Evolutionary conservation across 2,113 vertebrate species (phyloP).

Genomic region (Carollia perspicillata): DNA sequence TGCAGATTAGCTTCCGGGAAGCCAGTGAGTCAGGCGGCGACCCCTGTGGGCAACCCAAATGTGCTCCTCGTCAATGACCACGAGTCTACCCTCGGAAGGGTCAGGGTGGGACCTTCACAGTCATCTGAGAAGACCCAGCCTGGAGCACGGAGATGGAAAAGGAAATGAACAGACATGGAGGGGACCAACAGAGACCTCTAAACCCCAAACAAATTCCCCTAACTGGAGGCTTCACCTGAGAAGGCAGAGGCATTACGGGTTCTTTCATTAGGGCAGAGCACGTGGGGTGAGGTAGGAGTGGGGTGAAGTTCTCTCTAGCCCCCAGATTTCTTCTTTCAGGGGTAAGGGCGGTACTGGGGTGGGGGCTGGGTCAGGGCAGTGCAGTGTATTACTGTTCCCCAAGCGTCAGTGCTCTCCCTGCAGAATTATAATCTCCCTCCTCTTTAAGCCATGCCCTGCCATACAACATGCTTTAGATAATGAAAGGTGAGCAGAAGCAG

Average conservation of each 20-base stretch:
- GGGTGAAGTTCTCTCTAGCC: not conserved
- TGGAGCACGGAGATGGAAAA: not conserved
- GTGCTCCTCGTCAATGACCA: not conserved
- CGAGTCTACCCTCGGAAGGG: not conserved
- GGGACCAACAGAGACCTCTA: not conserved
- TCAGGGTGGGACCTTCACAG: not conserved
- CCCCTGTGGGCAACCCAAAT: not conserved
- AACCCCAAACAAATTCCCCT: not conserved
- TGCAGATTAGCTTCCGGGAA: slow-evolving; percentile 30
- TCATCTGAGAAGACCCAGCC: not conserved
- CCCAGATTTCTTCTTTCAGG: not conserved
- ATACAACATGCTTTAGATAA: not conserved
- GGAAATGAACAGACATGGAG: not conserved
- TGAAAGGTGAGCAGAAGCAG: not conserved
- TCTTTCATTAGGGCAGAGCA: not conserved
- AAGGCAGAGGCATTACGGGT: not conserved
- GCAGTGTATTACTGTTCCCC: not conserved
- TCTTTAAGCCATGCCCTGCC: not conserved
- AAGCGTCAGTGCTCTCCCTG: not conserved
- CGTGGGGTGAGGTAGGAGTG: not conserved
- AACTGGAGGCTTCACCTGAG: not conserved
- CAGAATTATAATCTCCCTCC: not conserved
- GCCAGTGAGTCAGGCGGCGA: slow-evolving; percentile 37
- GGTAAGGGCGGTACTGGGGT: no score
- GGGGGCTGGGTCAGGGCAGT: not conserved